These are phyloP conservation scores for Mesocentrotus franciscanus DNA, from an alignment of 53 echinoderm and acorn worm genomes.

Conservation along the genomic window DNA sequence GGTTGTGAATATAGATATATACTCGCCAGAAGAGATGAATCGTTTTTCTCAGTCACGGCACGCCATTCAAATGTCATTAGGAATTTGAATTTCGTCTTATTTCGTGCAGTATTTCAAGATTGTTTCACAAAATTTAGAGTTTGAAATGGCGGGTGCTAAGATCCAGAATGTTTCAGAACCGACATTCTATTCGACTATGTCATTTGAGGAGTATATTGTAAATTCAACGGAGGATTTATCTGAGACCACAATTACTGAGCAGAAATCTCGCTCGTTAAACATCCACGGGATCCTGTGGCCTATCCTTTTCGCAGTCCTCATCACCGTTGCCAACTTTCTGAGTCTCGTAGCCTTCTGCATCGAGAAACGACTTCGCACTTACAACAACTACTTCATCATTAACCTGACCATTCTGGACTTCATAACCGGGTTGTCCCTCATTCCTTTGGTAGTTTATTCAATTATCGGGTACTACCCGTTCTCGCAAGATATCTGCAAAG, in stretches of 20 bases:
- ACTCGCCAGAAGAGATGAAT: too few species aligned
- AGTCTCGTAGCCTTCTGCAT: constrained; percentile 48
- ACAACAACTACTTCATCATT: constrained; percentile 62
- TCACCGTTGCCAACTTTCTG: constrained; percentile 5
- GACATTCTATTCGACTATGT: neutral
- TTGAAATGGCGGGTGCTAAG: neutral
- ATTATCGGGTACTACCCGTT: constrained; percentile 38
- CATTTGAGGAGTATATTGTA: neutral
- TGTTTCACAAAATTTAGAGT: neutral
- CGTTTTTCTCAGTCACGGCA: too few species aligned
- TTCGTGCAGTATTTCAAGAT: neutral
- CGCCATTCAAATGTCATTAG: too few species aligned
- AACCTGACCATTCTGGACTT: constrained; percentile 43
- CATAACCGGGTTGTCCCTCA: neutral
- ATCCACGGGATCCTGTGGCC: constrained; percentile 51
- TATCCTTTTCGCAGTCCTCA: neutral
- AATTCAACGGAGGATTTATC: neutral
- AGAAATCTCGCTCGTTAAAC: neutral
- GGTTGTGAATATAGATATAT: too few species aligned
- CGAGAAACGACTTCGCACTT: constrained; percentile 34
- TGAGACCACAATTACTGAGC: too few species aligned
- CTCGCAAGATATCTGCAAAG: neutral
- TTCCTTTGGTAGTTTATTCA: neutral
- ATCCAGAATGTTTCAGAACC: neutral
- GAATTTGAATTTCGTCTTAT: neutral